These are phyloP conservation scores for Callinectes sapidus DNA, from an alignment of 2,888 invertebrate species.

Conservation along the genomic window DNA sequence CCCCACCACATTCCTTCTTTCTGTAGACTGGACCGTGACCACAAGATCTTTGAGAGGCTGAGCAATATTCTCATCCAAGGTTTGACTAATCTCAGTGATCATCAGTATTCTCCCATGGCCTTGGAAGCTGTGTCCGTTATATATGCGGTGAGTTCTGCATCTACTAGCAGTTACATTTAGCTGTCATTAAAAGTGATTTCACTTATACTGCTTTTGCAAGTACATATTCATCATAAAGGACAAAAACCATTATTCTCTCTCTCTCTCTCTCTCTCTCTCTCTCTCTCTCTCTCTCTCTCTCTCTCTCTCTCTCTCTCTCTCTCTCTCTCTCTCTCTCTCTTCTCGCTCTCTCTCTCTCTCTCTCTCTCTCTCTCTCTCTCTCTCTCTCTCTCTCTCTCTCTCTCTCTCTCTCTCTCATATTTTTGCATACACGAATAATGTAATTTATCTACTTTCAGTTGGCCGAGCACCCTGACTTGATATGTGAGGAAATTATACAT, in stretches of 20 bases:
- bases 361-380: constrained; percentile 1
- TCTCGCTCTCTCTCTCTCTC: background rate
- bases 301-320: background rate
- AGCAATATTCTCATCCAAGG: constrained; percentile 78
- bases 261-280: background rate
- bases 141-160: constrained; percentile 76
- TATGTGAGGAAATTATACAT: constrained; percentile 75
- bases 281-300: constrained; percentile 8
- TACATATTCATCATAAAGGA: too few species aligned
- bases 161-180: background rate
- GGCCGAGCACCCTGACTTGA: constrained; percentile 80
- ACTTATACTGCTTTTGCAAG: background rate
- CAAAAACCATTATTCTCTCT: background rate
- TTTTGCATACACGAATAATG: too few species aligned
- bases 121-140: constrained; percentile 80
- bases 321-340: too few species aligned
- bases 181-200: background rate
- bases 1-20: background rate
- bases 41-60: constrained; percentile 79
- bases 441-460: constrained; percentile 74
- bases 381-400: constrained; percentile 1
- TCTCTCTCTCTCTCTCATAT: background rate
- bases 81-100: constrained; percentile 76
- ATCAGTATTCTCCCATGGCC: constrained; percentile 80
- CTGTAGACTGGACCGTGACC: constrained; percentile 77